Percentiles rank a stretch among this genome's conserved stretches.
phyloP scores from a whole-genome alignment of 2,797 vertebrate genomes.

The Catostomus latipinnis region DNA sequence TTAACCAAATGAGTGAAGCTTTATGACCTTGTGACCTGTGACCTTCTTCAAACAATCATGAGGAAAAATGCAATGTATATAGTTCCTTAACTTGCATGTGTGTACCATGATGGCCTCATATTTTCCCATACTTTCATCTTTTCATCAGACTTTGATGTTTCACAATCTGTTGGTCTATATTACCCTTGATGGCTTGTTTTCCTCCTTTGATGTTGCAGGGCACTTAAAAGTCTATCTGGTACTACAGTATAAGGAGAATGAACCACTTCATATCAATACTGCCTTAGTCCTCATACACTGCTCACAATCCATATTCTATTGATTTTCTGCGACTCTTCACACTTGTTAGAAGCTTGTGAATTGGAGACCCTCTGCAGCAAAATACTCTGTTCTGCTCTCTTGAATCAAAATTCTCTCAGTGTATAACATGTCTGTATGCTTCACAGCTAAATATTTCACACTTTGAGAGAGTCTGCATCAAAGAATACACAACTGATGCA shows the following conservation, averaged over 20 bases:
- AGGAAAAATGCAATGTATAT: constrained; percentile 19
- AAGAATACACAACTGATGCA: constrained; percentile 25
- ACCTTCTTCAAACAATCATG: no score
- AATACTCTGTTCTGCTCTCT: constrained; percentile 35
- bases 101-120: constrained; percentile 38
- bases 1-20: background rate
- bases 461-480: constrained; percentile 11
- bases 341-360: constrained; percentile 53
- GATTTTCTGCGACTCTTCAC: constrained; percentile 51
- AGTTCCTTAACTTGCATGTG: constrained; percentile 22
- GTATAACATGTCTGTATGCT: constrained; percentile 13
- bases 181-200: constrained; percentile 52
- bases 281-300: constrained; percentile 32
- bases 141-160: constrained; percentile 50
- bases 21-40: no score
- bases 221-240: constrained; percentile 42
- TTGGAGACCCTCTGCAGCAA: constrained; percentile 30
- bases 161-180: constrained; percentile 46
- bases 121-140: constrained; percentile 52
- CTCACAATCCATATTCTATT: constrained; percentile 48
- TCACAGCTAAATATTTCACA: constrained; percentile 39
- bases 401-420: constrained; percentile 17
- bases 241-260: constrained; percentile 28
- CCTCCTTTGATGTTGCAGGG: constrained; percentile 50
- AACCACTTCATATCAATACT: constrained; percentile 46